phyloP scores from a whole-genome alignment of 2,888 invertebrate species.

The Ceramica pisi region DNA sequence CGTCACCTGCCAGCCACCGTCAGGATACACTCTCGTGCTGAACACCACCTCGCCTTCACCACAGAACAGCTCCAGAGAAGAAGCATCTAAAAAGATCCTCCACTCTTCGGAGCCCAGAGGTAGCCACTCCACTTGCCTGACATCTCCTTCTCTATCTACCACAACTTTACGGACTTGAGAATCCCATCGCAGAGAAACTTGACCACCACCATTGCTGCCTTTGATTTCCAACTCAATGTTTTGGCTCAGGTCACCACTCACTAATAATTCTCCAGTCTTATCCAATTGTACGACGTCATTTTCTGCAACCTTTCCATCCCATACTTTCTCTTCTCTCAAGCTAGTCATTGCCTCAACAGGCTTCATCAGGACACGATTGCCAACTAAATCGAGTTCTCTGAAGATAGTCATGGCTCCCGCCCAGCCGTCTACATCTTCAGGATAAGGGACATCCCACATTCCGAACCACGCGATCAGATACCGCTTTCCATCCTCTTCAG shows the following conservation, averaged over 20 bases:
- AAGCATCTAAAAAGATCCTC: slow-evolving; percentile 85
- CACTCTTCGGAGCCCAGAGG: slow-evolving; percentile 74
- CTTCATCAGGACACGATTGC: slow-evolving; percentile 77
- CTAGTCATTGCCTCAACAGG: slow-evolving; percentile 77
- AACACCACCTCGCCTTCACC: slow-evolving; percentile 88
- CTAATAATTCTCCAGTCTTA: slow-evolving; percentile 80
- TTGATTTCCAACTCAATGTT: slow-evolving; percentile 77
- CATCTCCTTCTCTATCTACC: slow-evolving; percentile 80
- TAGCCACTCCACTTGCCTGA: slow-evolving; percentile 84
- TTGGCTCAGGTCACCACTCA: slow-evolving; percentile 74
- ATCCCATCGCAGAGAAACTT: slow-evolving; percentile 77
- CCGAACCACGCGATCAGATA: slow-evolving; percentile 85
- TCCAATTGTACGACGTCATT: slow-evolving; percentile 71
- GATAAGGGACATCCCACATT: slow-evolving; percentile 85
- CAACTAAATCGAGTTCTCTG: slow-evolving; percentile 78
- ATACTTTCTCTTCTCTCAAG: slow-evolving; percentile 73
- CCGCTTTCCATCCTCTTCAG: slow-evolving; percentile 79
- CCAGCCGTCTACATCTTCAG: slow-evolving; percentile 86
- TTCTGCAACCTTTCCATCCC: slow-evolving; percentile 68
- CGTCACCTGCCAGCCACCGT: slow-evolving; percentile 81
- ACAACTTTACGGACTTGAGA: slow-evolving; percentile 76
- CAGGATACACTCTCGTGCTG: slow-evolving; percentile 82
- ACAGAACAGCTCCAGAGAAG: slow-evolving; percentile 86
- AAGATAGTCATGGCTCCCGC: slow-evolving; percentile 84
- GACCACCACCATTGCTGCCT: slow-evolving; percentile 79